Evolutionary conservation across 2,888 invertebrate genomes (phyloP).

Genomic region (Sinodicranocentrus sp.): DNA sequence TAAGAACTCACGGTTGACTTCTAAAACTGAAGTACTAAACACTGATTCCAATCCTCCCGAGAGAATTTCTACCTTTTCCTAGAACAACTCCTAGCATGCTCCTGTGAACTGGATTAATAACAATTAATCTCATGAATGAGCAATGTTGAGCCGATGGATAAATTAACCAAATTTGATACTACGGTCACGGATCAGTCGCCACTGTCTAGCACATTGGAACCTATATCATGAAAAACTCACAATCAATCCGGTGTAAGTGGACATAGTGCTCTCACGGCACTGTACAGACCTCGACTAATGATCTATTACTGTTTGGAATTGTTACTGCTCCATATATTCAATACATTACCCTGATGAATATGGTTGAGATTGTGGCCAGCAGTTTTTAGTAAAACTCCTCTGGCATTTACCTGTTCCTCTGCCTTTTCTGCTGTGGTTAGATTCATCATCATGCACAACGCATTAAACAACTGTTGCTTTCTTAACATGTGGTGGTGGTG

Average conservation of each 20-base stretch:
- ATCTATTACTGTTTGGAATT: conserved; percentile 47
- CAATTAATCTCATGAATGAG: too few species aligned
- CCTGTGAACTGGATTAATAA: too few species aligned
- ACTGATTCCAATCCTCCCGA: too few species aligned
- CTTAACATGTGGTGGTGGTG: conserved; percentile 66
- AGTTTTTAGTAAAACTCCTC: conserved; percentile 48
- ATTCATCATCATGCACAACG: conserved; percentile 43
- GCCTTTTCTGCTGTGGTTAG: conserved; percentile 52
- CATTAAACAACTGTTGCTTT: conserved; percentile 67
- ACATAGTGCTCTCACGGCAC: conserved; percentile 50
- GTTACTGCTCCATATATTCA: conserved; percentile 61
- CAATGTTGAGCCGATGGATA: neutral
- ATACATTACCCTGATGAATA: conserved; percentile 34
- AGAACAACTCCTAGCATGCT: too few species aligned
- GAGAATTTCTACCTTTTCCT: too few species aligned
- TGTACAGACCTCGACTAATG: conserved; percentile 62
- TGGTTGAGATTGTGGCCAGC: conserved; percentile 40
- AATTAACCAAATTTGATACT: neutral
- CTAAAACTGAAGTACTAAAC: too few species aligned
- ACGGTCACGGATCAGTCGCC: neutral
- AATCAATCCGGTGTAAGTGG: conserved; percentile 41
- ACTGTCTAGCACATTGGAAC: conserved; percentile 5
- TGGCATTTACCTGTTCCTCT: conserved; percentile 64
- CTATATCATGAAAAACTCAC: neutral
- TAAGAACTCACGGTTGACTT: too few species aligned